phyloP scores from a whole-genome alignment of 2,888 invertebrate genomes.

The Spodoptera exigua region DNA sequence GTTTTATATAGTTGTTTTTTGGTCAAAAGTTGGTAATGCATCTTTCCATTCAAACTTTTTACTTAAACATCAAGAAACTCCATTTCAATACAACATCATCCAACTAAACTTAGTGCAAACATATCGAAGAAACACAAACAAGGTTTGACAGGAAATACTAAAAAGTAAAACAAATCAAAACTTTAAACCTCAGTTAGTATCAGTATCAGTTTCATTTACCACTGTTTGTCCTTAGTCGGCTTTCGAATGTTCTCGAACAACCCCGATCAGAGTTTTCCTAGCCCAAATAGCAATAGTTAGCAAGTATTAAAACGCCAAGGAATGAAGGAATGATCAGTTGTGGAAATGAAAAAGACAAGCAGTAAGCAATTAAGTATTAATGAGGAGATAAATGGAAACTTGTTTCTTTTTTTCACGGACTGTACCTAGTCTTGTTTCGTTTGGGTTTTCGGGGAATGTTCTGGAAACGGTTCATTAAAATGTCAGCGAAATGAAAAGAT shows the following conservation, averaged over 20 bases:
- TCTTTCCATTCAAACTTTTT: no score
- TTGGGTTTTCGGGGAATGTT: neutral
- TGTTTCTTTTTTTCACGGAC: constrained; percentile 13
- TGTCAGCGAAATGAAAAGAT: constrained; percentile 8
- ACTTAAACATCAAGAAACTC: no score
- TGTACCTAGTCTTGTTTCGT: constrained; percentile 7
- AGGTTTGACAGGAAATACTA: constrained; percentile 12
- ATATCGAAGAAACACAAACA: constrained; percentile 1
- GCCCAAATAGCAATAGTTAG: constrained; percentile 24
- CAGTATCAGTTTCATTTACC: constrained; percentile 39
- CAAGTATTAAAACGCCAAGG: constrained; percentile 40
- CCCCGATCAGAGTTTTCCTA: constrained; percentile 19
- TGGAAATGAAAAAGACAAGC: constrained; percentile 48
- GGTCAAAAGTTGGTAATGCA: no score
- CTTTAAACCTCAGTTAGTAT: constrained; percentile 23
- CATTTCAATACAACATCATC: neutral
- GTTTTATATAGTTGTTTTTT: no score
- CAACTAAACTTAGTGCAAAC: constrained; percentile 1
- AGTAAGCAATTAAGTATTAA: constrained; percentile 41
- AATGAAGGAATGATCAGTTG: constrained; percentile 21
- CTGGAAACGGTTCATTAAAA: constrained; percentile 21
- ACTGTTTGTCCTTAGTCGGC: constrained; percentile 22
- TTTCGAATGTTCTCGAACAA: constrained; percentile 20
- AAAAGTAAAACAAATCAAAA: constrained; percentile 48
- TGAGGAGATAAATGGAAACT: constrained; percentile 36